Evolutionary conservation across 2,888 invertebrate species (phyloP).

Genomic region (Nephrotoma appendiculata): DNA sequence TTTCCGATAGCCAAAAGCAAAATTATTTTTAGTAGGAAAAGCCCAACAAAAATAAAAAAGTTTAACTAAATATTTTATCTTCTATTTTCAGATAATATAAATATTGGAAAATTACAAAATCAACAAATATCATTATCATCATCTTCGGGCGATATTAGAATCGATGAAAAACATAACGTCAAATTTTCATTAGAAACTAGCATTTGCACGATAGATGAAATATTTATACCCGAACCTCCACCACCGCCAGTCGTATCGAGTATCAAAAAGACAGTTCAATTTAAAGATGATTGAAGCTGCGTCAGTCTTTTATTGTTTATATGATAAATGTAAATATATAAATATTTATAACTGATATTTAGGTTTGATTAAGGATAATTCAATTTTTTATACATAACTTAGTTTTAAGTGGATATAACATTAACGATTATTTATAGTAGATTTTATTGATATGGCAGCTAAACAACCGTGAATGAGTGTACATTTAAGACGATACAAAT

Average conservation of each 20-base stretch:
- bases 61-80: background rate
- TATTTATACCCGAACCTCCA: constrained; percentile 24
- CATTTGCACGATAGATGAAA: constrained; percentile 32
- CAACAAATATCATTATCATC: background rate
- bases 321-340: background rate
- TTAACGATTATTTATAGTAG: background rate
- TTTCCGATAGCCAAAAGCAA: background rate
- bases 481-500: background rate
- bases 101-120: background rate
- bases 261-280: background rate
- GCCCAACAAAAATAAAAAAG: background rate
- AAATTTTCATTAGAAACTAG: constrained; percentile 39
- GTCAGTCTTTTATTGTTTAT: background rate
- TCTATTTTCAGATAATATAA: background rate
- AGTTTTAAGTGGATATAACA: background rate
- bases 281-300: background rate
- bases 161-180: constrained; percentile 16
- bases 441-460: background rate
- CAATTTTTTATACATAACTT: background rate
- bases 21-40: background rate
- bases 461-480: background rate
- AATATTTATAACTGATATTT: background rate
- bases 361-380: background rate
- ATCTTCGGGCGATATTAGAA: background rate
- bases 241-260: constrained; percentile 19